Evolutionary conservation across 2,113 vertebrate genomes (phyloP).

Genomic region (Lagopus muta): DNA sequence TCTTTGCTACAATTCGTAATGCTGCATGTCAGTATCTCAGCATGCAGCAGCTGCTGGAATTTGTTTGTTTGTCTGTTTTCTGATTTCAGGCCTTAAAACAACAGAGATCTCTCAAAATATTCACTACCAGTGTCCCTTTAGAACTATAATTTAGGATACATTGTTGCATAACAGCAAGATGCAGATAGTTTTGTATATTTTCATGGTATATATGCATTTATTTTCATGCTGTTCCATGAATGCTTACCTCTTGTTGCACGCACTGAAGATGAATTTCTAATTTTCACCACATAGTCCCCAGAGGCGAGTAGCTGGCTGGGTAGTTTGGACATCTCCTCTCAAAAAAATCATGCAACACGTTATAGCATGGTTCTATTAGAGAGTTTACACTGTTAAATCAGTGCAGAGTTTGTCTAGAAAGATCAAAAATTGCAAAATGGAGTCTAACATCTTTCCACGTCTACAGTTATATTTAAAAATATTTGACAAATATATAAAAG

Average conservation of each 20-base stretch:
- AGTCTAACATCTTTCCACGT: neutral
- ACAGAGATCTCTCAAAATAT: neutral
- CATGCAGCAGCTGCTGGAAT: neutral
- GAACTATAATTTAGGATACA: neutral
- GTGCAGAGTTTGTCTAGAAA: neutral
- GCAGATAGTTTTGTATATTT: neutral
- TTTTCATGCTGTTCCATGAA: neutral
- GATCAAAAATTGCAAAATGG: neutral
- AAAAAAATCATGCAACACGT: neutral
- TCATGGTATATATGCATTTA: neutral
- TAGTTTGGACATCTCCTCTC: neutral
- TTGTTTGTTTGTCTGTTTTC: neutral
- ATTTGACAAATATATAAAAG: neutral
- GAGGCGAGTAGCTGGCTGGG: neutral
- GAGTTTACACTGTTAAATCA: neutral
- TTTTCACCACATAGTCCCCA: neutral
- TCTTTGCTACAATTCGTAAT: neutral
- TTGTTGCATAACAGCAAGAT: neutral
- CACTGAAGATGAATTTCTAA: neutral
- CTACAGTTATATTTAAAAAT: neutral
- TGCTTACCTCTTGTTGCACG: neutral
- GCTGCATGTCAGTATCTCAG: neutral
- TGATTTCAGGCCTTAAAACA: neutral
- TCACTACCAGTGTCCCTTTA: neutral
- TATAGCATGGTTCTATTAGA: neutral